These are phyloP conservation scores for Amaurobius ferox DNA, from an alignment of 2,888 invertebrate species.

Conservation along the genomic window DNA sequence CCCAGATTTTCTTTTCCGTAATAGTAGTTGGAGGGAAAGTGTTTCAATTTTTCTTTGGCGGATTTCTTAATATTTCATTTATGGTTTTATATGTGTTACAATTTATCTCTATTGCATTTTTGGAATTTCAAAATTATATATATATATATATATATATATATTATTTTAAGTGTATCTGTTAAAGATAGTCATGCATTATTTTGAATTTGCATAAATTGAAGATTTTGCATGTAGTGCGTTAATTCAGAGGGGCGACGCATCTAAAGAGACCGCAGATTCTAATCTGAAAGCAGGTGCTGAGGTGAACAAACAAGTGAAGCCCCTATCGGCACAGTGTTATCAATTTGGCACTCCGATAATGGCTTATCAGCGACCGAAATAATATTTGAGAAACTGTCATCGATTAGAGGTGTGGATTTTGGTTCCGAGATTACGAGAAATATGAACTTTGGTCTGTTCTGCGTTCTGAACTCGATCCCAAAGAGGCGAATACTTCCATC, in stretches of 20 bases:
- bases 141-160: too few species aligned
- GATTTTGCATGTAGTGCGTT: too few species aligned
- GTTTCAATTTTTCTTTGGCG: too few species aligned
- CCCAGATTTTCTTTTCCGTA: too few species aligned
- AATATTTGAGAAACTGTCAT: constrained; percentile 71
- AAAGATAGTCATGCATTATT: too few species aligned
- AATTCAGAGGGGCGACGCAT: not conserved
- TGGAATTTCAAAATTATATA: too few species aligned
- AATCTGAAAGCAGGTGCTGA: constrained; percentile 15
- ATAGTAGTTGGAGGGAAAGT: too few species aligned
- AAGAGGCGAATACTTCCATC: not conserved
- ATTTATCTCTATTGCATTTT: too few species aligned
- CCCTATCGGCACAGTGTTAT: constrained; percentile 54
- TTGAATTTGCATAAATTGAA: too few species aligned
- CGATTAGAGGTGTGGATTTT: constrained; percentile 69
- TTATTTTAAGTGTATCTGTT: too few species aligned
- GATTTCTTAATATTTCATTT: too few species aligned
- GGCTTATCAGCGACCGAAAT: constrained; percentile 53
- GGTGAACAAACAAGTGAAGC: constrained; percentile 54
- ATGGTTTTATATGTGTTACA: too few species aligned
- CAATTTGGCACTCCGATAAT: constrained; percentile 54
- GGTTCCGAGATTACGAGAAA: constrained; percentile 44
- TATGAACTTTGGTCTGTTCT: constrained; percentile 39
- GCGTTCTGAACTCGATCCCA: not conserved
- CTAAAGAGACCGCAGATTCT: constrained; percentile 22